Evolutionary conservation across 2,888 invertebrate genomes (phyloP).

Genomic region (Leptodirus hochenwartii): DNA sequence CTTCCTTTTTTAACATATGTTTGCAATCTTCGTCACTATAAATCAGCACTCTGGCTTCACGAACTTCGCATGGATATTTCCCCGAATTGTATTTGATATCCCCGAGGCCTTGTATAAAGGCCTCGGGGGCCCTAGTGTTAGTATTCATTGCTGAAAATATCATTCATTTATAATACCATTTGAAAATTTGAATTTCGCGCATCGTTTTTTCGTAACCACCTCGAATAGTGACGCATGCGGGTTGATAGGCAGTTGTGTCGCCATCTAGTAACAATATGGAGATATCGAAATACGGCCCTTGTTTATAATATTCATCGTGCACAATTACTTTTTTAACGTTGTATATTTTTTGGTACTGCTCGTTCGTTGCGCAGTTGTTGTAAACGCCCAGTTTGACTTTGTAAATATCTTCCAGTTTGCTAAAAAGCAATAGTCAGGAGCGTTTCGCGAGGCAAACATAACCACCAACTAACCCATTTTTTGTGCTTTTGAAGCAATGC

Average conservation of each 20-base stretch:
- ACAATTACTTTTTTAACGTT: slow-evolving; percentile 20
- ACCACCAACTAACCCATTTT: no score
- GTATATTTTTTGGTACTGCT: slow-evolving; percentile 17
- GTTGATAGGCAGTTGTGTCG: slow-evolving; percentile 17
- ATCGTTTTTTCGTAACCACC: no score
- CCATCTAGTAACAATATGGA: slow-evolving; percentile 19
- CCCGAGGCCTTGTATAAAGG: slow-evolving; percentile 21
- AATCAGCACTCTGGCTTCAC: slow-evolving; percentile 21
- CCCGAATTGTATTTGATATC: slow-evolving; percentile 18
- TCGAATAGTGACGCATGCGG: slow-evolving; percentile 21
- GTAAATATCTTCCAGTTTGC: slow-evolving; percentile 19
- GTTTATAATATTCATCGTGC: slow-evolving; percentile 21
- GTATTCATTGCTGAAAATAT: no score
- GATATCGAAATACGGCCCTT: slow-evolving; percentile 23
- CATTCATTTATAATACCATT: no score
- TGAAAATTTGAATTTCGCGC: no score
- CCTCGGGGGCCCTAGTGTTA: no score
- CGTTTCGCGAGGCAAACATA: no score
- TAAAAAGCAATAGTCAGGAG: no score
- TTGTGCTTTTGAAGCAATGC: slow-evolving; percentile 25
- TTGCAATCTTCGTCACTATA: slow-evolving; percentile 19
- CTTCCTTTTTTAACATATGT: slow-evolving; percentile 19
- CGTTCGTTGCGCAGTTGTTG: slow-evolving; percentile 20
- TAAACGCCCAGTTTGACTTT: slow-evolving; percentile 21
- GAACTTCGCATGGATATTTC: slow-evolving; percentile 20